Percentiles rank a stretch among this genome's conserved stretches.
Evolutionary conservation across 2,113 vertebrate genomes (phyloP).

Genomic region (Crotalus viridis): DNA sequence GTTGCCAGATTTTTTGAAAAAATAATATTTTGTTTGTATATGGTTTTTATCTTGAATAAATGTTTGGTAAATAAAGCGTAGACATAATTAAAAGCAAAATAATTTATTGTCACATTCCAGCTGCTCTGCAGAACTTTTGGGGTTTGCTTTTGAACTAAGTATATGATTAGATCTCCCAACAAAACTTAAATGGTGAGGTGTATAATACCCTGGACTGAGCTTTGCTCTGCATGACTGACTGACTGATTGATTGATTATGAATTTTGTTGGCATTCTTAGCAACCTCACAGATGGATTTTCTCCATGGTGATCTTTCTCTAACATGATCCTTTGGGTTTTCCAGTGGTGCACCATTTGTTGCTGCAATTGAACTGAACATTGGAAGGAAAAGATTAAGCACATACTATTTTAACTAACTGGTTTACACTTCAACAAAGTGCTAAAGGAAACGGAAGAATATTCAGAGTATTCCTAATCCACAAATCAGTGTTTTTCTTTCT

Average conservation of each 20-base stretch:
- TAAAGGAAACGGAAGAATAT: neutral
- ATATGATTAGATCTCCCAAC: neutral
- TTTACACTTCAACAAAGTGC: neutral
- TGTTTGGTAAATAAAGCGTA: neutral
- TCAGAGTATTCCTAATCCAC: neutral
- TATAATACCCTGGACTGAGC: neutral
- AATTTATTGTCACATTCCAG: neutral
- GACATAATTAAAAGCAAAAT: neutral
- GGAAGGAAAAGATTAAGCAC: neutral
- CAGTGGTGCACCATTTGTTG: neutral
- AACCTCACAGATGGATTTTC: neutral
- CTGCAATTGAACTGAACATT: neutral
- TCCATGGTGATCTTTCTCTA: neutral
- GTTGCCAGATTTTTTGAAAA: neutral
- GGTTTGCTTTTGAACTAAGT: neutral
- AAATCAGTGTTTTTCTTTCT: neutral
- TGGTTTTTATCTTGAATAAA: neutral
- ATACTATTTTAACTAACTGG: neutral
- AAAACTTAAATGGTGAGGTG: neutral
- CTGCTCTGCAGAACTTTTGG: neutral
- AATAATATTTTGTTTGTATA: neutral
- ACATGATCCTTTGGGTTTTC: neutral
- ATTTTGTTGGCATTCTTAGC: neutral
- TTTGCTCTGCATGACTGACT: neutral
- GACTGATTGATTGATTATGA: neutral